These are phyloP conservation scores for Rana temporaria DNA, from an alignment of 2,113 vertebrate species.

Conservation along the genomic window DNA sequence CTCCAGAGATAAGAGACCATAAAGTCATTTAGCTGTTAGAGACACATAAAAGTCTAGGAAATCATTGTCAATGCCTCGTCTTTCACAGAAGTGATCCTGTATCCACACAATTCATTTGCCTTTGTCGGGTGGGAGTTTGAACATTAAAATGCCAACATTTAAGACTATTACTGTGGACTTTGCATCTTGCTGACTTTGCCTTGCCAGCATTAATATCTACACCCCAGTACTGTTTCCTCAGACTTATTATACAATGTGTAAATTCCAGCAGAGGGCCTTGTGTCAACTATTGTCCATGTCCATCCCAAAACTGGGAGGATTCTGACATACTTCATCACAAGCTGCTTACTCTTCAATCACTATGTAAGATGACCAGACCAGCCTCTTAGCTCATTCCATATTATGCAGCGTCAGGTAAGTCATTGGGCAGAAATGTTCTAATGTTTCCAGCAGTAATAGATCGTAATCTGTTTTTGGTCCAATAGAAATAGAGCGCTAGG, in stretches of 20 bases:
- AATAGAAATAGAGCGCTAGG: too few species aligned
- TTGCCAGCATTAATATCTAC: background rate
- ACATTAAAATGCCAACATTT: slow-evolving; percentile 30
- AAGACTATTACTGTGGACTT: slow-evolving; percentile 24
- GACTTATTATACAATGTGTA: slow-evolving; percentile 15
- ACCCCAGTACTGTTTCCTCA: background rate
- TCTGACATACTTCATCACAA: slow-evolving; percentile 1
- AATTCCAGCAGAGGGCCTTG: background rate
- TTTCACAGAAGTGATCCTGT: background rate
- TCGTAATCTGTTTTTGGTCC: too few species aligned
- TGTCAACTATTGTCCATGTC: slow-evolving; percentile 1
- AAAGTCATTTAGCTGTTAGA: background rate
- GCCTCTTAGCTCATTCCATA: background rate
- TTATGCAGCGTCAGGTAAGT: slow-evolving; percentile 15
- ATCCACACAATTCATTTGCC: background rate
- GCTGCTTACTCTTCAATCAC: background rate
- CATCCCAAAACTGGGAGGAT: slow-evolving; percentile 44
- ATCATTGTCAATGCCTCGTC: background rate
- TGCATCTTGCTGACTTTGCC: slow-evolving; percentile 26
- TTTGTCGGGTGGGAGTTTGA: background rate
- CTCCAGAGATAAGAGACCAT: slow-evolving; percentile 1
- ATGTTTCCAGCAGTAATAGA: too few species aligned
- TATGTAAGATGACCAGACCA: slow-evolving; percentile 1
- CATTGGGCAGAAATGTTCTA: background rate
- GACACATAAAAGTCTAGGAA: slow-evolving; percentile 16